Conservation (phyloP, 2,888 invertebrate genomes). For the Caenorhabditis sp. region DNA sequence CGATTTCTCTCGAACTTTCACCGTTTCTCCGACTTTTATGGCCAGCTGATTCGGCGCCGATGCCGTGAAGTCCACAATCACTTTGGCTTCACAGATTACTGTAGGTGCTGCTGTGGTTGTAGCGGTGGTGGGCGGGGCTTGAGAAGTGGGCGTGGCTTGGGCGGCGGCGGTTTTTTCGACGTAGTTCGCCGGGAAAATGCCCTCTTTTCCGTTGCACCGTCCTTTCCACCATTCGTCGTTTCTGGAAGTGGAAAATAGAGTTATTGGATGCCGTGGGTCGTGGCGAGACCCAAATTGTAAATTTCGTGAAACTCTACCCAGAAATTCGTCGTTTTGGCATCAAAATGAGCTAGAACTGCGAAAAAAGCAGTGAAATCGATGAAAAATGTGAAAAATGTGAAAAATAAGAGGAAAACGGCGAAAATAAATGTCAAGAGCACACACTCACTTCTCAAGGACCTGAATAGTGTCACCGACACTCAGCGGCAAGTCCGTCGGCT, state of each 20-base stretch:
- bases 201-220: constrained; percentile 88
- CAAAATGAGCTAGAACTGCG: too few relatives aligned
- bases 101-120: background rate
- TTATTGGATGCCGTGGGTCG: too few relatives aligned
- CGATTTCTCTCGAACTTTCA: constrained; percentile 92
- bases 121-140: background rate
- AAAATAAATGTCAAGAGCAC: constrained; percentile 52
- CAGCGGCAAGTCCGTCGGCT: constrained; percentile 90
- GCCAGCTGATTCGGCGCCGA: constrained; percentile 94
- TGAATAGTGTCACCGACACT: constrained; percentile 69
- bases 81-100: constrained; percentile 61
- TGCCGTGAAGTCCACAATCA: constrained; percentile 86
- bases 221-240: constrained; percentile 99
- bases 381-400: background rate
- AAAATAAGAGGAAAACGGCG: constrained; percentile 7
- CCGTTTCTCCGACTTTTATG: constrained; percentile 91
- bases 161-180: constrained; percentile 84
- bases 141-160: background rate
- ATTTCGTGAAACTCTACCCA: too few relatives aligned
- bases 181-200: constrained; percentile 98
- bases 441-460: constrained; percentile 69
- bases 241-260: too few relatives aligned
- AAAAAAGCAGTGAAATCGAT: constrained; percentile 2
- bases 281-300: too few relatives aligned
- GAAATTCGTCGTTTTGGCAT: constrained; percentile 19